phyloP scores from a whole-genome alignment of 2,113 vertebrate genomes.

The Salminus brasiliensis region DNA sequence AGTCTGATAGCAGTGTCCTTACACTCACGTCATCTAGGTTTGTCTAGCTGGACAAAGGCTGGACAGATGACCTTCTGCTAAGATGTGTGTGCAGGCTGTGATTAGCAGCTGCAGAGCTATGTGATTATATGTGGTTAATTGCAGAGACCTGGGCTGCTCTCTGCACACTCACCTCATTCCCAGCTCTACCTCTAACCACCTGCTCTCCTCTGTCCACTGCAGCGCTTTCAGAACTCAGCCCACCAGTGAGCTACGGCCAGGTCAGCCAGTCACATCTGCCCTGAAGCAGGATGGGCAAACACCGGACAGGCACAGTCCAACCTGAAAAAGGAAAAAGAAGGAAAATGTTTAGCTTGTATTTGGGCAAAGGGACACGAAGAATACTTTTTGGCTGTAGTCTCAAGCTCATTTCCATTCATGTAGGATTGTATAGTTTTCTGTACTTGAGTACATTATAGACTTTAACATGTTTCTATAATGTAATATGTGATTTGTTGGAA shows the following conservation, averaged over 20 bases:
- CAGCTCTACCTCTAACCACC: conserved; percentile 60
- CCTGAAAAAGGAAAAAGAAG: conserved; percentile 14
- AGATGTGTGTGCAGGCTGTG: not conserved
- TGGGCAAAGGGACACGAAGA: conserved; percentile 6
- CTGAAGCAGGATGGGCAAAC: conserved; percentile 29
- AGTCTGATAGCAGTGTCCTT: not conserved
- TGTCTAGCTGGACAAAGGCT: not conserved
- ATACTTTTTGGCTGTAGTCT: conserved; percentile 13
- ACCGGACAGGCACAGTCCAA: conserved; percentile 27
- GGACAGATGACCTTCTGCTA: conserved; percentile 4
- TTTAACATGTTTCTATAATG: too few relatives aligned
- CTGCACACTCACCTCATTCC: conserved; percentile 58
- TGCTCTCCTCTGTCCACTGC: conserved; percentile 56
- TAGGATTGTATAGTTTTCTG: conserved; percentile 5
- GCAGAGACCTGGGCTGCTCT: conserved; percentile 33
- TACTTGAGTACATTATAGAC: conserved; percentile 21
- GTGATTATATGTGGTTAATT: conserved; percentile 53
- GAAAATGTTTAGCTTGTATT: conserved; percentile 26
- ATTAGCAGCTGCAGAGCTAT: conserved; percentile 21
- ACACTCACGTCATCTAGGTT: not conserved
- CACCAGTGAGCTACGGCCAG: conserved; percentile 25
- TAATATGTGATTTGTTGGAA: too few relatives aligned
- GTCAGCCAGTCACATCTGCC: conserved; percentile 52
- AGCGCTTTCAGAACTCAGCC: conserved; percentile 9
- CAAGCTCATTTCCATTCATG: conserved; percentile 5